Base-by-base conservation (phyloP, 2,888 invertebrate species). In the Melinaea marsaeus region DNA sequence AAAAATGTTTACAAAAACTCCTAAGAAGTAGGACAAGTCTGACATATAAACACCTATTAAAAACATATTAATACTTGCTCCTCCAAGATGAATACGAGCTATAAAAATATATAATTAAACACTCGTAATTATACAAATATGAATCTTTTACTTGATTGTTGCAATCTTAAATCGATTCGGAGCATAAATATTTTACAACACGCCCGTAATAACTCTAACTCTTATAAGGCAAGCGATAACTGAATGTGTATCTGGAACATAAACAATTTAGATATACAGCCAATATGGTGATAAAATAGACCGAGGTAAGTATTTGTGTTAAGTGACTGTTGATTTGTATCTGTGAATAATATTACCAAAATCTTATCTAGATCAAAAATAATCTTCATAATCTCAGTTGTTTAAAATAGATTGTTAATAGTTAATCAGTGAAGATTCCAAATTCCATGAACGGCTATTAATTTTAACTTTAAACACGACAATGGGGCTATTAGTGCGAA, bases 151-250 rank as follows among this genome's bases (percentile, higher is more conserved):
- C 57, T 22, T 22, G 22, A 6, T 42, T 55, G 47, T 32, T 9
- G 35, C 46, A 56, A 60, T 32, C 51, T 9, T 66, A 64, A 60
- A 64, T 62, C 51, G 66, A 56, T 57, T 57, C 55, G 47, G 42
- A 56, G 45, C 60, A 32, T n/a, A 58, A 58, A 55, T 59, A 65
- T 65, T 63, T 57, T 32, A 51, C 22, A 33, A 46, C 58, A 48
- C 48, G 57, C 57, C 62, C 61, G 62, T 65, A 69, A 72, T 71
- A 68, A 69, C 70, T 70, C 67, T 70, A 70, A 58, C 62, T 58
- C 70, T 71, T 70, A 70, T 68, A 72, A 69, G 71, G 70, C 57
- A 64, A 58, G 56, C 61, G 70, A 72, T 72, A 71, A 45, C 65
- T 68, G 60, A 69, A 68, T 67, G 68, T 67, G 55, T 35, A 71